phyloP scores from a whole-genome alignment of 2,888 invertebrate genomes.

The Achlya flavicornis region DNA sequence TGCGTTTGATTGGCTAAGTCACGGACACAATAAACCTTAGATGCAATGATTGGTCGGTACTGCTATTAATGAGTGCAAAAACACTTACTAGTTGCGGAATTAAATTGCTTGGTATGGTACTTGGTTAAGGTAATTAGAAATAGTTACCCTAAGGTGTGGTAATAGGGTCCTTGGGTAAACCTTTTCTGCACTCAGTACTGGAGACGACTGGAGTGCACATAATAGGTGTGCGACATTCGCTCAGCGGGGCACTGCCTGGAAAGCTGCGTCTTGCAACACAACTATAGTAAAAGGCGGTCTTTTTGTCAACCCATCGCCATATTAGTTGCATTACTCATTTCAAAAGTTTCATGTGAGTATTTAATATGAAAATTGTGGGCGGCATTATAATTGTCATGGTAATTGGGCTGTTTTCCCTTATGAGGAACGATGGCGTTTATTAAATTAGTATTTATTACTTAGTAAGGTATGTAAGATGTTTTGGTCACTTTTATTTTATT shows the following conservation, averaged over 20 bases:
- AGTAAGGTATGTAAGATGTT: background rate
- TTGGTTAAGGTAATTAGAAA: too few species aligned
- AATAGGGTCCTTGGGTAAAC: background rate
- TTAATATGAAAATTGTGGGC: constrained; percentile 14
- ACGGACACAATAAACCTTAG: too few species aligned
- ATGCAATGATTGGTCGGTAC: too few species aligned
- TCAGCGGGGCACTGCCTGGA: constrained; percentile 49
- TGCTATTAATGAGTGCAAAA: too few species aligned
- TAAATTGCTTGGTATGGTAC: too few species aligned
- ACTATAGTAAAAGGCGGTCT: constrained; percentile 42
- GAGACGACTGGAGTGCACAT: constrained; percentile 32
- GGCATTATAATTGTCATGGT: background rate
- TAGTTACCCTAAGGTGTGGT: too few species aligned
- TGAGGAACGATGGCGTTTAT: background rate
- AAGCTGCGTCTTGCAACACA: constrained; percentile 38
- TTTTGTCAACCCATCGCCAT: constrained; percentile 49
- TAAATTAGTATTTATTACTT: background rate
- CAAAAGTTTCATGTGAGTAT: constrained; percentile 43
- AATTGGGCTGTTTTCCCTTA: background rate
- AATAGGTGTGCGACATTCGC: constrained; percentile 47
- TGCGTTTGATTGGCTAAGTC: too few species aligned
- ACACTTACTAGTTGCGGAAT: too few species aligned
- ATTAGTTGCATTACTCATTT: constrained; percentile 49
- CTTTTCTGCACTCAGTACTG: constrained; percentile 37
- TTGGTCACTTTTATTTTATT: background rate